These are phyloP conservation scores for Epizoanthus stellaris DNA, from an alignment of 92 coral and sea anemone genomes.

Conservation along the genomic window DNA sequence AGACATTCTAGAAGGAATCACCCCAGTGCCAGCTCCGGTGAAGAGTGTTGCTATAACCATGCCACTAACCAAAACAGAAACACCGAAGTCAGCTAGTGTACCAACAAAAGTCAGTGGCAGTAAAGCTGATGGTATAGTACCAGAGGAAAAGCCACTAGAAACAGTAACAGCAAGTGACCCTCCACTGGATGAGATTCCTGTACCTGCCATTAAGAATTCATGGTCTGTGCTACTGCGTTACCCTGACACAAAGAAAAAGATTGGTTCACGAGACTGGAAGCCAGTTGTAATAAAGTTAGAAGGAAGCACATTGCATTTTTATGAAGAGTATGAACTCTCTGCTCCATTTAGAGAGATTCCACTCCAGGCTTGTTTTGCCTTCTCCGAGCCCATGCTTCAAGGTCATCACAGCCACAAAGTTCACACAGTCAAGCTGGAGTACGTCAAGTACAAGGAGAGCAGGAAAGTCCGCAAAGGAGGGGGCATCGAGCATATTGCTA, in stretches of 20 bases:
- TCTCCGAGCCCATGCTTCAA: conserved; percentile 76
- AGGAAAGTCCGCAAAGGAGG: conserved; percentile 83
- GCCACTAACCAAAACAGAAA: neutral
- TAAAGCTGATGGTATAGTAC: conserved; percentile 4
- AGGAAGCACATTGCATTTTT: conserved; percentile 88
- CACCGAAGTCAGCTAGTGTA: neutral
- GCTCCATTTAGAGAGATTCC: conserved; percentile 97
- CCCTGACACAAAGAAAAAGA: conserved; percentile 89
- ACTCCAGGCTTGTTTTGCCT: conserved; percentile 89
- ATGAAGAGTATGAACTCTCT: conserved; percentile 91
- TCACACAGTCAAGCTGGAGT: conserved; percentile 87
- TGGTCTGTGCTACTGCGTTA: conserved; percentile 96
- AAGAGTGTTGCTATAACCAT: neutral
- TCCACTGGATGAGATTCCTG: conserved; percentile 60
- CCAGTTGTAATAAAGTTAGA: conserved; percentile 88
- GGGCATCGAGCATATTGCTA: conserved; percentile 79
- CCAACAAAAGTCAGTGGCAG: neutral
- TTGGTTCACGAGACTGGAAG: conserved; percentile 93
- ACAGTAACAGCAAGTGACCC: conserved; percentile 46
- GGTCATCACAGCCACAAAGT: conserved; percentile 78
- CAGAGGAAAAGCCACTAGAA: conserved; percentile 43
- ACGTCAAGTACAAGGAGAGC: conserved; percentile 88
- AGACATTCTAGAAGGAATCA: conserved; percentile 38
- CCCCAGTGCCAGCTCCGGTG: neutral
- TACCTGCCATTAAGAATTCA: conserved; percentile 64